Evolutionary conservation across 2,888 invertebrate genomes (phyloP), one percentile per base, ranked within the genome.

Genomic region (Cheilosia impressa): DNA sequence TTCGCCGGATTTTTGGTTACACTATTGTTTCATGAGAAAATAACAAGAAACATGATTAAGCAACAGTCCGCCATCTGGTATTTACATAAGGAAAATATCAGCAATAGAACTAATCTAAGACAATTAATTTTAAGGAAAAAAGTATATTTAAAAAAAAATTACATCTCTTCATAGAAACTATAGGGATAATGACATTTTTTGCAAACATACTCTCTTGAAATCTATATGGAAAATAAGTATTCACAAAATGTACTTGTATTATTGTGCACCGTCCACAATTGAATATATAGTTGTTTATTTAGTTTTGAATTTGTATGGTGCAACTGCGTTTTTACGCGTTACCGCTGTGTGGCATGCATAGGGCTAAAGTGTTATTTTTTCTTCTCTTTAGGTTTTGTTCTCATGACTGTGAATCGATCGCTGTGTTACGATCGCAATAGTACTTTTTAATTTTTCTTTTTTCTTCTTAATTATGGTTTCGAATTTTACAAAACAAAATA

Each of bases 261-360:
- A 65, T 79, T 79, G 79, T 79, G 79, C 84, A 84, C 84, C 84
- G 84, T 84, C 84, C 84, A 65, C 65, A 71, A 75, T 31, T 60
- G 65, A 68, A 66, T 27, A 66, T 27, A 27, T 27, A 60, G 31
- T 38, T 55, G 17, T 68, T 68, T 27, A 62, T 52, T 69, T 73
- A 31, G 17, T 6, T 19, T 58, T 62, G 38, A 10, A 34, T 22
- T 22, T 50, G 38, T 55, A 55, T 63, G 73, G 52, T 63, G 73
- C 73, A 63, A 38, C 47, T 50, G 47, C n/a, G 27, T 69, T 19
- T n/a, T 41, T 31, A 38, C 38, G 38, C 38, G 38, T 38, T 13
- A 38, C 38, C 13, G 38, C 13, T 13, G 38, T 38, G 13, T 38
- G 38, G 13, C 38, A 38, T 38, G 38, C 38, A 13, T 38, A 13